These are phyloP conservation scores for Phragmatobia fuliginosa DNA, from an alignment of 2,888 invertebrate genomes.

Conservation along the genomic window DNA sequence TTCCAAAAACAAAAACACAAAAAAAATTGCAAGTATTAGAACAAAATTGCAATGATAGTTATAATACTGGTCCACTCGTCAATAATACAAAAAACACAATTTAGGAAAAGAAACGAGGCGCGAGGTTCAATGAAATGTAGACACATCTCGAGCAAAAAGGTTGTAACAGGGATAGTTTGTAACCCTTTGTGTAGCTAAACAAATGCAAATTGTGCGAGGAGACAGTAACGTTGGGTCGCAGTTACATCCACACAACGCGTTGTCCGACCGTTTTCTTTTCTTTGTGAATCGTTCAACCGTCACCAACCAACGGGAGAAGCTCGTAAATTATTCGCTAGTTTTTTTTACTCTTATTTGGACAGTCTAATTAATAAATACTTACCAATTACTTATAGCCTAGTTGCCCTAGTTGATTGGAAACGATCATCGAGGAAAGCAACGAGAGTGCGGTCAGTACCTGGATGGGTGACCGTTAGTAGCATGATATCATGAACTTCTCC, in stretches of 20 bases:
- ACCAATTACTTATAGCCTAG: too few species aligned
- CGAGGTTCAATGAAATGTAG: not conserved
- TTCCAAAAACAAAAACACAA: too few species aligned
- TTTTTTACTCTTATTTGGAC: not conserved
- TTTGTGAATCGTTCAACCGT: constrained; percentile 46
- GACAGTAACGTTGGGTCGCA: constrained; percentile 55
- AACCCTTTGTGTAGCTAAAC: constrained; percentile 48
- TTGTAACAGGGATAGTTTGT: constrained; percentile 38
- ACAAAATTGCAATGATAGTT: too few species aligned
- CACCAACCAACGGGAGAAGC: constrained; percentile 14
- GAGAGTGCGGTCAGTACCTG: too few species aligned
- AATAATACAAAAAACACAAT: not conserved
- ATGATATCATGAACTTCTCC: too few species aligned
- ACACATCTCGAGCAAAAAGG: constrained; percentile 16
- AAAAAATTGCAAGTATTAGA: too few species aligned
- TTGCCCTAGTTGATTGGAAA: too few species aligned
- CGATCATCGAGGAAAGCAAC: too few species aligned
- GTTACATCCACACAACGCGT: constrained; percentile 54
- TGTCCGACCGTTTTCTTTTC: constrained; percentile 46
- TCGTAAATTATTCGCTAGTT: constrained; percentile 30
- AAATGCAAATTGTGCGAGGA: constrained; percentile 50
- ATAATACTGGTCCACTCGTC: not conserved
- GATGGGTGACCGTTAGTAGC: too few species aligned
- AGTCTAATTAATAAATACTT: too few species aligned
- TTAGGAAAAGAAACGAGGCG: not conserved